Evolutionary conservation across 2,113 vertebrate genomes (phyloP).

Genomic region (Trogon melanurus): DNA sequence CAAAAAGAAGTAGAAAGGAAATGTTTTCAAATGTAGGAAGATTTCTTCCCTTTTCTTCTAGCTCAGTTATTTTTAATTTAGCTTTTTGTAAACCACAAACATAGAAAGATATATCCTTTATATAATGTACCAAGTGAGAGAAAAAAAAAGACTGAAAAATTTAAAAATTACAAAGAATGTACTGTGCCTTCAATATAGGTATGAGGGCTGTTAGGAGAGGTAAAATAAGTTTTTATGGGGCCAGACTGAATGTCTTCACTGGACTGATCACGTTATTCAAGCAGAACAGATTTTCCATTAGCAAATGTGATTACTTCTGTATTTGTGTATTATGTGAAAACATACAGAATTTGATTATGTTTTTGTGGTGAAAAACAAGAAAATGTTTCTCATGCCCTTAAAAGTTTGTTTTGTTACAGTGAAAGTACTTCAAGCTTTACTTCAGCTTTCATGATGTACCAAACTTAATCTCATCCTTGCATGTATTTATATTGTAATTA

Average conservation of each 20-base stretch:
- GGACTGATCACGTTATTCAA: slow-evolving; percentile 5
- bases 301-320: slow-evolving; percentile 15
- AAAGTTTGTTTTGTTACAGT: not conserved
- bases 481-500: not conserved
- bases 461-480: not conserved
- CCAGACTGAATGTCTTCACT: not conserved
- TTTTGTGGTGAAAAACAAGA: not conserved
- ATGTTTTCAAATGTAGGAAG: not conserved
- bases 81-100: not conserved
- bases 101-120: not conserved
- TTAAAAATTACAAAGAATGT: not conserved
- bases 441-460: not conserved
- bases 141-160: not conserved
- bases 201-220: not conserved
- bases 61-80: not conserved
- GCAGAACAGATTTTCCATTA: slow-evolving; percentile 6
- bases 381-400: not conserved
- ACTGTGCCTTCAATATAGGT: not conserved
- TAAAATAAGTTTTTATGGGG: not conserved
- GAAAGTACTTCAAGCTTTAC: not conserved
- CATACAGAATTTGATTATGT: not conserved
- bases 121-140: not conserved
- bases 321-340: not conserved
- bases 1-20: not conserved
- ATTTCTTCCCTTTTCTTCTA: not conserved